Evolutionary conservation across 2,113 vertebrate genomes (phyloP), one percentile per base, ranked within the genome.

Genomic region (Perognathus longimembris): DNA sequence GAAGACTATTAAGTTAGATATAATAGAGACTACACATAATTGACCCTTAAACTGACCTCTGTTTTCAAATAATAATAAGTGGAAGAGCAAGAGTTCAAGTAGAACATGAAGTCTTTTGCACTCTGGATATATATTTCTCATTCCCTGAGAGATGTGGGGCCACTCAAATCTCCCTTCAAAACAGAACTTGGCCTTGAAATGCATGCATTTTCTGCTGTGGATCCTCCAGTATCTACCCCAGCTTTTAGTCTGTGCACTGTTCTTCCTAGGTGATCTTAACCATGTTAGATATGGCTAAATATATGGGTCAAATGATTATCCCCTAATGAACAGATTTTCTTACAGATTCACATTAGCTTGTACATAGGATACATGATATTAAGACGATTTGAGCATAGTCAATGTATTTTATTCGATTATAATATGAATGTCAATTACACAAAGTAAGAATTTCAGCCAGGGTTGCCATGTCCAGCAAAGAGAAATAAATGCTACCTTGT

Each of bases 321-420:
- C 28, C 9, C 8, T 40, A 22, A 57, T 87, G 59, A 67, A 80
- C 36, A 85, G 45, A 3, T 67, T 93, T 89, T 28, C 45, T 50
- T 45, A 81, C n/a, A 63, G 7, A 20, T 85, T 61, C 69, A 17
- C 24, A 42, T 69, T 40, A 59, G 5, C 26, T 32, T 80, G 14
- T 14, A 32, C 6, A 28, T 45, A 28, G 40, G 22, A 86, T 17
- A 28, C 67, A 9, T 78, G 1, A 64, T 42, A 76, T n/a, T 30
- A 73, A 87, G 38, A 21, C 42, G 45, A 75, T 45, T 88, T 28
- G 0, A 11, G 10, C 12, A 84, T 59, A 59, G 42, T n/a, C 88
- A 89, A 81, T 30, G 75, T 45, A 67, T 75, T 86, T 79, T 69
- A 83, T 36, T 74, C 70, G 66, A 86, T 59, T 21, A 61, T 11